phyloP scores from a whole-genome alignment of 2,888 invertebrate species.

The Chironomus riparius region DNA sequence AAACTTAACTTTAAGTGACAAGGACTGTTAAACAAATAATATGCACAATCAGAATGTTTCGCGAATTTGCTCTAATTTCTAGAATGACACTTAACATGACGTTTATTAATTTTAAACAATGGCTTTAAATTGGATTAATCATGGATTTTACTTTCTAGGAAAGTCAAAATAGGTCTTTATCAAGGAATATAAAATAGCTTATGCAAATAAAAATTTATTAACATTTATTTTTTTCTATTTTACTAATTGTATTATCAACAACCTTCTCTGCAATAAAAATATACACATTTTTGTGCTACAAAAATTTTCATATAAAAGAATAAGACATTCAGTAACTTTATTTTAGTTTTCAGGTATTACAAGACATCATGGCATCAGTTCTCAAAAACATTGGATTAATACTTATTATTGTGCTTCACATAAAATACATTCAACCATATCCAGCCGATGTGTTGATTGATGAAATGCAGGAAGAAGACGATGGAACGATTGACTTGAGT shows the following conservation, averaged over 20 bases:
- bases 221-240: neutral
- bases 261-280: neutral
- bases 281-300: neutral
- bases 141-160: too few species aligned
- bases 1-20: too few species aligned
- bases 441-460: neutral
- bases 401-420: neutral
- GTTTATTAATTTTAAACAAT: too few species aligned
- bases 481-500: constrained; percentile 41
- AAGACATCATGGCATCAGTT: neutral
- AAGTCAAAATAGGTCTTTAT: too few species aligned
- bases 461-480: neutral
- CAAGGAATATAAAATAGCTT: neutral
- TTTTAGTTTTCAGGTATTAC: neutral
- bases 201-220: constrained; percentile 2
- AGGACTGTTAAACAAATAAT: too few species aligned
- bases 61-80: too few species aligned
- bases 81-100: too few species aligned
- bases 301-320: constrained; percentile 4
- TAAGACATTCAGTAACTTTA: neutral
- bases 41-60: too few species aligned
- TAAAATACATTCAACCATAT: neutral
- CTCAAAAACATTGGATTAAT: neutral
- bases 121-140: too few species aligned
- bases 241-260: constrained; percentile 9